phyloP scores from a whole-genome alignment of 2,797 vertebrate genomes.

The Chloroceryle amazona region DNA sequence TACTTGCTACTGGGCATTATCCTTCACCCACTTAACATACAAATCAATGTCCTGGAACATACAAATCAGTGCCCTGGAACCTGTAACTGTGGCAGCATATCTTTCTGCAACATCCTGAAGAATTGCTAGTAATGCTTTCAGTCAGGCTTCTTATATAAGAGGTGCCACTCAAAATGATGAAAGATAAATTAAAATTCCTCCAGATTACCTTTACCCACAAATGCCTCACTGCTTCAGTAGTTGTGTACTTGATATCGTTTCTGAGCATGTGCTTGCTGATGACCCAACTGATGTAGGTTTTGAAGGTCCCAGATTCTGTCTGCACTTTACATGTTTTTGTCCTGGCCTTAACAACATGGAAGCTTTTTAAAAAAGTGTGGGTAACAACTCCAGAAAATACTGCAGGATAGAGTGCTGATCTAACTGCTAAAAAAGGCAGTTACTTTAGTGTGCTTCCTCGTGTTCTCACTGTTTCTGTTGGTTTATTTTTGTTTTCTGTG shows the following conservation, averaged over 20 bases:
- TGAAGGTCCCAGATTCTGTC: neutral
- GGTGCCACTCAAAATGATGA: neutral
- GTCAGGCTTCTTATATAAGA: neutral
- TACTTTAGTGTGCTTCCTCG: neutral
- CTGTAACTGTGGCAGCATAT: neutral
- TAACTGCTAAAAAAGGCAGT: neutral
- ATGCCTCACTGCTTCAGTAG: neutral
- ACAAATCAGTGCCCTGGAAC: neutral
- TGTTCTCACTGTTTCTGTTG: neutral
- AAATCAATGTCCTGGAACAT: neutral
- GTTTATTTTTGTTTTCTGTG: slow-evolving; percentile 36
- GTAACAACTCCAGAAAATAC: neutral
- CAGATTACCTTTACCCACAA: neutral
- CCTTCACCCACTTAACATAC: neutral
- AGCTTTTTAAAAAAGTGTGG: neutral
- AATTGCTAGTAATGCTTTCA: neutral
- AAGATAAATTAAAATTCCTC: neutral
- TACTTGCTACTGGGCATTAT: neutral
- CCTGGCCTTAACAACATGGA: neutral
- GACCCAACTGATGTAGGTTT: neutral
- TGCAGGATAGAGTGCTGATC: neutral
- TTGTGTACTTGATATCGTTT: neutral
- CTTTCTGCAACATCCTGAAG: neutral
- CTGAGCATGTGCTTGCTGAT: neutral
- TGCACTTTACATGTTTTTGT: neutral